phyloP scores from a whole-genome alignment of 2,113 vertebrate species.

The Amazona vittata region DNA sequence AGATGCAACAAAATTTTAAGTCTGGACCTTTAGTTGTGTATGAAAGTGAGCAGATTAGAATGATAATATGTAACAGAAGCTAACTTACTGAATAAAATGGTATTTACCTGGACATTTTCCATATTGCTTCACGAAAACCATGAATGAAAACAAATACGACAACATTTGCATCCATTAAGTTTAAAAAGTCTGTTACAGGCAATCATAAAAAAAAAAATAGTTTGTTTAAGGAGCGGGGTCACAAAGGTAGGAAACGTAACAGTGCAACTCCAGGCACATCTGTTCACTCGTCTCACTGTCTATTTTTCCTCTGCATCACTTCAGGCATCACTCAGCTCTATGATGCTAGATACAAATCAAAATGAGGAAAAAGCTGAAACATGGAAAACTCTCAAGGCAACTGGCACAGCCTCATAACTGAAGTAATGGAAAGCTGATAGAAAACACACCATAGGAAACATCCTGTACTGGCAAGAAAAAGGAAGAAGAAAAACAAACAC shows the following conservation, averaged over 20 bases:
- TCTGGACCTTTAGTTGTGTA: not conserved
- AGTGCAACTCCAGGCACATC: not conserved
- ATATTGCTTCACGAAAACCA: not conserved
- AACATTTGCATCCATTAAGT: not conserved
- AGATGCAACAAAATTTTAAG: not conserved
- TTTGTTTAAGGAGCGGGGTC: not conserved
- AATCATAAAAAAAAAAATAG: not conserved
- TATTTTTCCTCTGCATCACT: not conserved
- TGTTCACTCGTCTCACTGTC: not conserved
- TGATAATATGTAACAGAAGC: not conserved
- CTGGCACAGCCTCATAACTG: not conserved
- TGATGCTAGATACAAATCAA: not conserved
- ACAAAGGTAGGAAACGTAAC: not conserved
- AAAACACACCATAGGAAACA: not conserved
- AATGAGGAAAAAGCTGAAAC: not conserved
- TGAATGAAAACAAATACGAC: not conserved
- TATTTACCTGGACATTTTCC: not conserved
- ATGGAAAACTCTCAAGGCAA: not conserved
- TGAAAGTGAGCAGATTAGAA: not conserved
- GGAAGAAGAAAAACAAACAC: not conserved
- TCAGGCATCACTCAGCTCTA: not conserved
- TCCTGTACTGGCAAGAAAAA: not conserved
- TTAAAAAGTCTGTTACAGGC: not conserved
- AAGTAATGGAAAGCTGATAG: not conserved
- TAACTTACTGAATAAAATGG: not conserved